Evolutionary conservation across 2,888 invertebrate species (phyloP).

Genomic region (Chymomyza procnemis): DNA sequence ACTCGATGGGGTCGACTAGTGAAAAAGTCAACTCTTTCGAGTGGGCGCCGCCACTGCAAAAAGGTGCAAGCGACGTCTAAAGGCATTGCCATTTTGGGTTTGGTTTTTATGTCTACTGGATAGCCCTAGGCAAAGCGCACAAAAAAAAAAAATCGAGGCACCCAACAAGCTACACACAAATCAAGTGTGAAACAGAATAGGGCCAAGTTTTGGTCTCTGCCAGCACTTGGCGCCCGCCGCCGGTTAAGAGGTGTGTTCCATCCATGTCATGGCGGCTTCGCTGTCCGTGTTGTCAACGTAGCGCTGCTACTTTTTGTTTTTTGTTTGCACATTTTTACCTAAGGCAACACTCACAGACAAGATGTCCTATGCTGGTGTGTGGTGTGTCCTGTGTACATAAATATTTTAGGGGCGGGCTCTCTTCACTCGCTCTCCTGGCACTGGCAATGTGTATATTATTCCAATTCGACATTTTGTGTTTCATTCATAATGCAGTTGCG

Average conservation of each 20-base stretch:
- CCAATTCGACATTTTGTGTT: conserved; percentile 77
- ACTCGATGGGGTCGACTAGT: conserved; percentile 36
- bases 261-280: not conserved
- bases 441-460: conserved; percentile 54
- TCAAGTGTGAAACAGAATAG: conserved; percentile 66
- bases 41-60: conserved; percentile 38
- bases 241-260: not conserved
- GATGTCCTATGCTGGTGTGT: not conserved
- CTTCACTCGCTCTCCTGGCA: conserved; percentile 17
- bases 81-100: conserved; percentile 71
- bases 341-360: conserved; percentile 37
- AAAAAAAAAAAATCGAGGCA: not conserved
- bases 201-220: conserved; percentile 57
- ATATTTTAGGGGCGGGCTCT: conserved; percentile 77
- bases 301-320: not conserved
- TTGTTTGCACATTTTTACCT: conserved; percentile 25
- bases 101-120: conserved; percentile 37
- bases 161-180: conserved; percentile 39
- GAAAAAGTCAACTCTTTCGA: conserved; percentile 61
- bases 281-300: not conserved
- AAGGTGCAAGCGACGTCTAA: conserved; percentile 25
- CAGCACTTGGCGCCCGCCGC: conserved; percentile 39
- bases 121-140: conserved; percentile 26
- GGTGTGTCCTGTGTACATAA: conserved; percentile 53
- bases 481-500: conserved; percentile 62